phyloP scores from a whole-genome alignment of 2,888 invertebrate genomes.

The Chalcis sispes region DNA sequence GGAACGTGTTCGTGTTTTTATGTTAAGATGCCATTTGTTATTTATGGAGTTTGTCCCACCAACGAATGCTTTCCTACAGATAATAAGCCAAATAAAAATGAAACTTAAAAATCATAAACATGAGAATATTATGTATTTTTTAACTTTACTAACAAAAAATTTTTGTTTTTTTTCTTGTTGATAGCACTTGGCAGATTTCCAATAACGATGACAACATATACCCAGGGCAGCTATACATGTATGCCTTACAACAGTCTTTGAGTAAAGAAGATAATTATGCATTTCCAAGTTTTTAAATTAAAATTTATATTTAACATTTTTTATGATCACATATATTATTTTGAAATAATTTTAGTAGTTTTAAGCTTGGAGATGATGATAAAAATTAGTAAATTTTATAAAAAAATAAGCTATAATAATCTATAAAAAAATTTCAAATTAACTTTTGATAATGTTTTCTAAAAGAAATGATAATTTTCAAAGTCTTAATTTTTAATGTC shows the following conservation, averaged over 20 bases:
- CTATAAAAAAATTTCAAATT: no score
- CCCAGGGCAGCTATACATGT: slow-evolving; percentile 95
- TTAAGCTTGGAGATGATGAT: no score
- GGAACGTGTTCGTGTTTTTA: slow-evolving; percentile 64
- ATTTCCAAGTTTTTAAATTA: slow-evolving; percentile 64
- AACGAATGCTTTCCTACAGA: slow-evolving; percentile 59
- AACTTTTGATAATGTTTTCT: no score
- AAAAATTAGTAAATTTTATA: no score
- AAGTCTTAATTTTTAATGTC: background rate
- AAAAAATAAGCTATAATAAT: no score
- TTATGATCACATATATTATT: slow-evolving; percentile 9
- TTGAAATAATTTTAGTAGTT: no score
- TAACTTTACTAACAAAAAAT: slow-evolving; percentile 64
- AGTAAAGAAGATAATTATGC: slow-evolving; percentile 70
- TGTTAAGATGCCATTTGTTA: slow-evolving; percentile 8
- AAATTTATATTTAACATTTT: slow-evolving; percentile 6
- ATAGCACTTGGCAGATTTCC: slow-evolving; percentile 91
- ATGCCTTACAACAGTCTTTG: slow-evolving; percentile 77
- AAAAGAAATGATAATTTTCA: slow-evolving; percentile 10
- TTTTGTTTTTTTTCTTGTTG: slow-evolving; percentile 75
- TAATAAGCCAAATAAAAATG: slow-evolving; percentile 16
- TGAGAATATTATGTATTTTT: slow-evolving; percentile 46
- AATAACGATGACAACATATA: slow-evolving; percentile 86
- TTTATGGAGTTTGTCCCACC: slow-evolving; percentile 6
- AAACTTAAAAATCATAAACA: slow-evolving; percentile 15